Conservation (phyloP, 2,888 invertebrate genomes). For the Brenthis ino region DNA sequence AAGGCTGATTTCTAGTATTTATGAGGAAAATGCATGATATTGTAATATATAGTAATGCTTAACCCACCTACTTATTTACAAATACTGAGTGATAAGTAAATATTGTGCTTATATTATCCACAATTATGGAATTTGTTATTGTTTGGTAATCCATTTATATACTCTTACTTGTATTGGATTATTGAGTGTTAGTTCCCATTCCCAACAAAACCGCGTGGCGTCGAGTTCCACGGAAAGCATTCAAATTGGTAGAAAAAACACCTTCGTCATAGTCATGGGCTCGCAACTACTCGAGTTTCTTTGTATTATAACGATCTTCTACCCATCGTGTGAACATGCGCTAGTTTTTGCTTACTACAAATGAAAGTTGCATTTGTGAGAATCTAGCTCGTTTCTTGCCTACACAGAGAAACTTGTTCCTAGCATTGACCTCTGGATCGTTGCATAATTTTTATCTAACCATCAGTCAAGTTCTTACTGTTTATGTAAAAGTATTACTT, state of each 20-base stretch:
- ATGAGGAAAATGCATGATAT: slow-evolving; percentile 7
- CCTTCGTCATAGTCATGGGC: slow-evolving; percentile 21
- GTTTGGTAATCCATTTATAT: slow-evolving; percentile 32
- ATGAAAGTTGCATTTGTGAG: slow-evolving; percentile 80
- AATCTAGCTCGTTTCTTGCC: slow-evolving; percentile 61
- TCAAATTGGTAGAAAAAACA: slow-evolving; percentile 53
- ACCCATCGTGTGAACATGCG: slow-evolving; percentile 71
- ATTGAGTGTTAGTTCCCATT: slow-evolving; percentile 45
- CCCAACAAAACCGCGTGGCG: slow-evolving; percentile 49
- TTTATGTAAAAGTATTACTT: slow-evolving; percentile 2
- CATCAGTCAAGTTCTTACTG: slow-evolving; percentile 6
- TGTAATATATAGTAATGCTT: neutral
- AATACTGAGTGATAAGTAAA: too few species aligned
- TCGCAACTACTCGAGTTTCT: slow-evolving; percentile 34
- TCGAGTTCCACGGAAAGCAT: slow-evolving; percentile 61
- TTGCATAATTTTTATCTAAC: slow-evolving; percentile 35
- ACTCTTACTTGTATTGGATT: slow-evolving; percentile 38
- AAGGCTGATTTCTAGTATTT: too few species aligned
- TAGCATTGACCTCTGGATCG: slow-evolving; percentile 65
- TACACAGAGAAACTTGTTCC: slow-evolving; percentile 64
- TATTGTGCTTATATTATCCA: neutral
- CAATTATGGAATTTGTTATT: slow-evolving; percentile 1
- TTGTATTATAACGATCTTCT: slow-evolving; percentile 55
- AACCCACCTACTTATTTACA: neutral
- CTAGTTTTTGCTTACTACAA: slow-evolving; percentile 72